Base-by-base conservation (phyloP, 2,797 vertebrate species). In the Sciurus vulgaris region DNA sequence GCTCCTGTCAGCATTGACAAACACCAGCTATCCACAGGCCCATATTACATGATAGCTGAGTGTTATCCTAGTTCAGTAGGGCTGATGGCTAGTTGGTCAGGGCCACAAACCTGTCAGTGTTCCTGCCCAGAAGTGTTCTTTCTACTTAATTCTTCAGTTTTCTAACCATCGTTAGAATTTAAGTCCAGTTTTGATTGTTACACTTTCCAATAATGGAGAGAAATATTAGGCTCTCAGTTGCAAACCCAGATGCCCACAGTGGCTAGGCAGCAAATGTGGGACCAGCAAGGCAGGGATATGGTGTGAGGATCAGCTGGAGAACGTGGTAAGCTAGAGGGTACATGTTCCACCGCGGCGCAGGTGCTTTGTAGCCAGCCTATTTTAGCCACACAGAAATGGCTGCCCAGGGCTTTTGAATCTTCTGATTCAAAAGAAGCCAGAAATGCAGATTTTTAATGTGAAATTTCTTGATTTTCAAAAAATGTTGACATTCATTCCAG, bases 361-460 rank as follows among this genome's bases (percentile, higher is more conserved):
- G n/a, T 5, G 35, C 20, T 35, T 38, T 15, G 5, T 26, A 4
- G 28, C 5, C 18, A 54, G 47, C 70, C 41, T 51, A 4, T 13
- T 33, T 5, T 41, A 28, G 47, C 49, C 54, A 2, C 15, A 28
- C 17, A 56, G 63, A 74, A 87, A 38, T 30, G 61, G 38, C 70
- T 77, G 17, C 65, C 69, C 44, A 65, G 20, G 6, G 7, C 54
- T 86, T 51, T 67, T 73, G 81, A 41, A 77, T 77, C 59, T 89
- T 86, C 61, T 88, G 49, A 85, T 88, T 96, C 33, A 94, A 90
- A 69, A 94, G 82, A 95, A 93, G 76, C 81, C 93, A 94, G 63
- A 87, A 91, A 89, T 96, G 70, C 93, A 76, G 59, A 74, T 87
- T 89, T 89, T 89, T 69, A n/a, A 44, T 91, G 33, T 77, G 41